Evolutionary conservation across 2,113 vertebrate genomes (phyloP).

Genomic region (Megaceryle torquata): DNA sequence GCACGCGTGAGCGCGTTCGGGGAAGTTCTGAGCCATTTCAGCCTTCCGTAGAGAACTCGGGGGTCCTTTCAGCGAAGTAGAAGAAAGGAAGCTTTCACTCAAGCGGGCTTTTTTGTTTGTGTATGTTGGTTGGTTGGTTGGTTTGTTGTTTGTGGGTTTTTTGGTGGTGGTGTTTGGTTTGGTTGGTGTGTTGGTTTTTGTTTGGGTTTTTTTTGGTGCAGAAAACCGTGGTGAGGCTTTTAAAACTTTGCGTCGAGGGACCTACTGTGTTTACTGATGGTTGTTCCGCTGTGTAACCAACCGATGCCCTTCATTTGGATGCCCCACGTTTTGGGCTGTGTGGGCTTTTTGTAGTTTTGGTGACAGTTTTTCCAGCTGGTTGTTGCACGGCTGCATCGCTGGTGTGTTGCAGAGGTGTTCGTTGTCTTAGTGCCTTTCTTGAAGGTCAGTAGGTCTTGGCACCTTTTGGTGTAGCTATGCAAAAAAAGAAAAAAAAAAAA

Average conservation of each 20-base stretch:
- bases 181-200: too few relatives aligned
- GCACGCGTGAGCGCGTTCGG: neutral
- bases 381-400: neutral
- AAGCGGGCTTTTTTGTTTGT: too few relatives aligned
- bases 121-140: too few relatives aligned
- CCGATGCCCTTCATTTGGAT: too few relatives aligned
- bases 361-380: too few relatives aligned
- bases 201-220: fast-evolving
- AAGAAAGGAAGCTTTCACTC: fast-evolving
- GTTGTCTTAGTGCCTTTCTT: neutral
- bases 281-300: neutral
- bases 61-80: fast-evolving
- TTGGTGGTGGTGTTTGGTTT: too few relatives aligned
- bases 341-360: too few relatives aligned
- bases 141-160: too few relatives aligned
- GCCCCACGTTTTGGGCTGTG: fast-evolving
- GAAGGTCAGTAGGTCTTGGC: neutral
- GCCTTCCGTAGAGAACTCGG: fast-evolving
- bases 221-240: fast-evolving
- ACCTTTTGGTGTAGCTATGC: too few relatives aligned
- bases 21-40: neutral
- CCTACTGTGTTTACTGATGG: neutral
- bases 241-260: neutral
- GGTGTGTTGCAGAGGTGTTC: neutral
- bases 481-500: neutral